A percentile compares a stretch with the other conserved stretches of the same genome.
Conservation (phyloP, 92 coral and sea anemone genomes). For the Palythoa grandiflora region DNA sequence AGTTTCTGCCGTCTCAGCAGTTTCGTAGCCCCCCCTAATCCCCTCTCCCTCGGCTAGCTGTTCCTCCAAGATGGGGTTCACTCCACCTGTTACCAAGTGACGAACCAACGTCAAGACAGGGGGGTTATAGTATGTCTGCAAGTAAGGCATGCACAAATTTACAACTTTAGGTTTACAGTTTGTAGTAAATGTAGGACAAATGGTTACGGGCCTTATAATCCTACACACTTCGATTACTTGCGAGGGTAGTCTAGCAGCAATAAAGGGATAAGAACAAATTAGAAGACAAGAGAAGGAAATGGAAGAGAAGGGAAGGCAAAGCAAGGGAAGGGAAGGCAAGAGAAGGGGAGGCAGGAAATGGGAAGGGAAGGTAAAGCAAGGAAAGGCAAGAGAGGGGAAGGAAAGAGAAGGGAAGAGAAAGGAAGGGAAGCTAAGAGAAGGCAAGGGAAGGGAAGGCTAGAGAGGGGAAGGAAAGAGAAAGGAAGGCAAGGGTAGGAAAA, state of each 20-base stretch:
- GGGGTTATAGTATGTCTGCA: conserved; percentile 88
- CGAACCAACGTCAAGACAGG: conserved; percentile 96
- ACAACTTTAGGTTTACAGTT: not conserved
- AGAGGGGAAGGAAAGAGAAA: too few species aligned
- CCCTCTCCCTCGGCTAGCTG: conserved; percentile 97
- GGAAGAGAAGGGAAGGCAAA: not conserved
- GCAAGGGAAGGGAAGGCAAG: not conserved
- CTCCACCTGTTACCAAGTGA: conserved; percentile 94
- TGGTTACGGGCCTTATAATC: too few species aligned
- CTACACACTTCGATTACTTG: too few species aligned
- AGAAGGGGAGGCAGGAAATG: not conserved
- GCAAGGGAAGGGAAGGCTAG: not conserved
- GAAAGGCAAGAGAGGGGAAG: not conserved
- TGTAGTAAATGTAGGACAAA: too few species aligned
- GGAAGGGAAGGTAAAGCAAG: not conserved
- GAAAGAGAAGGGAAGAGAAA: not conserved
- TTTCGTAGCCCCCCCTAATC: conserved; percentile 80
- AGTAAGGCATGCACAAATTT: not conserved
- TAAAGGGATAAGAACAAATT: too few species aligned
- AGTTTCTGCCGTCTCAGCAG: conserved; percentile 77
- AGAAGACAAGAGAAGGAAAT: not conserved
- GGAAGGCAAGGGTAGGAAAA: not conserved
- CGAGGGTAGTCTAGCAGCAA: too few species aligned
- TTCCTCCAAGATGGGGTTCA: conserved; percentile 88
- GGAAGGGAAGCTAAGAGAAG: not conserved